Conservation (phyloP, 2,113 vertebrate genomes). For the Leucopternis melanops region DNA sequence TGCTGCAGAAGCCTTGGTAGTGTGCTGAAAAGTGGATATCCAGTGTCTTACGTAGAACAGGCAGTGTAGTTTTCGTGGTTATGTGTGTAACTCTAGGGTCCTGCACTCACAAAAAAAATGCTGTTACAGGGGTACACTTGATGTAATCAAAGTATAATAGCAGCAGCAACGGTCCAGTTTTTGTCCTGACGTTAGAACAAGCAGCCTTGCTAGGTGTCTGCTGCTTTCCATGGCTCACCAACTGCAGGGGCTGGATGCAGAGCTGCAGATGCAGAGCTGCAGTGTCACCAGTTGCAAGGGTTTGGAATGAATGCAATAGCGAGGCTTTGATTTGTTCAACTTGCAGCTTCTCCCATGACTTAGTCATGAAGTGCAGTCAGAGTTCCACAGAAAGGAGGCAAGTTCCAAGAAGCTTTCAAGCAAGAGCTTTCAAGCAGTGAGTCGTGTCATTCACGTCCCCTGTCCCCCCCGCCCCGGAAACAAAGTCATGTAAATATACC, state of each 20-base stretch:
- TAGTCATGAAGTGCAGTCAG: conserved; percentile 44
- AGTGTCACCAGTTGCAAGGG: not conserved
- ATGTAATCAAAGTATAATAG: not conserved
- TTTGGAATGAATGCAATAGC: not conserved
- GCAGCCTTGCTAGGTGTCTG: not conserved
- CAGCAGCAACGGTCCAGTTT: not conserved
- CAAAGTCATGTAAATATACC: conserved; percentile 32
- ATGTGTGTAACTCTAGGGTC: not conserved
- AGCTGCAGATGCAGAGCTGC: not conserved
- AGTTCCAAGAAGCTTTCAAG: conserved; percentile 9
- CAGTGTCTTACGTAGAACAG: not conserved
- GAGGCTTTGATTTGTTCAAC: conserved; percentile 46
- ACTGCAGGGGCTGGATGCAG: not conserved
- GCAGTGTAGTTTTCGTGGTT: not conserved
- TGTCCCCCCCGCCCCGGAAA: not conserved
- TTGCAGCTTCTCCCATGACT: conserved; percentile 55
- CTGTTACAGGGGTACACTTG: not conserved
- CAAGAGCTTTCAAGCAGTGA: conserved; percentile 28
- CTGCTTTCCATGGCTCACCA: not conserved
- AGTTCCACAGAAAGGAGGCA: conserved; percentile 45
- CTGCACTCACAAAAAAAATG: not conserved
- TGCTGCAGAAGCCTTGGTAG: not conserved
- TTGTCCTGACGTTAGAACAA: not conserved
- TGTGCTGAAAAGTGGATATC: not conserved
- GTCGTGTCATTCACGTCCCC: not conserved